A percentile compares a stretch with the other conserved stretches of the same genome.
These are phyloP conservation scores for Archips crataeganus DNA, from an alignment of 2,888 invertebrate genomes.

Conservation along the genomic window DNA sequence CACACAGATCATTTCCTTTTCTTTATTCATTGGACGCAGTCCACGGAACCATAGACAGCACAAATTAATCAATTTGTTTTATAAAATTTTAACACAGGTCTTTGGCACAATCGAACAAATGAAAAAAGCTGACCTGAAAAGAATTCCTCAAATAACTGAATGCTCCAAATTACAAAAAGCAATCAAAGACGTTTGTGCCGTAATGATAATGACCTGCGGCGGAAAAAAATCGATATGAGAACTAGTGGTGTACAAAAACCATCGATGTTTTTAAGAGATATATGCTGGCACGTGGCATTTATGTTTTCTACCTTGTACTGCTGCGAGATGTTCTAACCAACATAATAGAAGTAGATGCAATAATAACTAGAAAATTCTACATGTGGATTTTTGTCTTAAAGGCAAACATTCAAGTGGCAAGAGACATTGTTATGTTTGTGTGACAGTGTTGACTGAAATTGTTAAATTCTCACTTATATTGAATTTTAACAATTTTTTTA, in stretches of 20 bases:
- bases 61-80: constrained; percentile 33
- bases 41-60: constrained; percentile 5
- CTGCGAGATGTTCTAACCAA: no score
- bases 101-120: constrained; percentile 51
- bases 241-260: background rate
- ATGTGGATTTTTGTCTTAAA: no score
- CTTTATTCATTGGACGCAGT: constrained; percentile 23
- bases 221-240: constrained; percentile 67
- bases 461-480: no score
- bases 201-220: constrained; percentile 73
- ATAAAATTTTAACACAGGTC: constrained; percentile 30
- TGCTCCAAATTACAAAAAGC: constrained; percentile 76
- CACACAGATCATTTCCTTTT: constrained; percentile 27
- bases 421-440: no score
- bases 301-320: no score
- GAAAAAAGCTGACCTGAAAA: constrained; percentile 59
- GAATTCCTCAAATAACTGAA: constrained; percentile 73
- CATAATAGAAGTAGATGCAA: no score
- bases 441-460: no score
- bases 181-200: constrained; percentile 73
- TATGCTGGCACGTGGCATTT: no score
- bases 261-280: background rate
- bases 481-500: no score
- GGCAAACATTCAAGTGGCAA: no score
- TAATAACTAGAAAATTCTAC: no score